Evolutionary conservation across 2,888 invertebrate genomes (phyloP).

Genomic region (Erebia epiphron): DNA sequence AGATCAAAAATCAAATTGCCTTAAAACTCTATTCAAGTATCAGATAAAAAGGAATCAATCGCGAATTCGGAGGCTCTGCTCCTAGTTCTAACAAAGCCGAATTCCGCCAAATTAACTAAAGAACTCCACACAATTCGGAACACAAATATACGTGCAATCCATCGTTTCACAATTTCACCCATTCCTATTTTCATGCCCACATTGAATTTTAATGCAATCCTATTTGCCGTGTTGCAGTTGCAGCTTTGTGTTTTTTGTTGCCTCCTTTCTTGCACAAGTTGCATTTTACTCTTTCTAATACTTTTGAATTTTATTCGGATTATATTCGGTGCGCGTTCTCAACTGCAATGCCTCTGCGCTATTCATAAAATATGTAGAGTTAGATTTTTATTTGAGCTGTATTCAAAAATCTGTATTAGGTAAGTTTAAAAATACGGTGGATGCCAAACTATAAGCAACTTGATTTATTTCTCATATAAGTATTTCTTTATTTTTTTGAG

Average conservation of each 20-base stretch:
- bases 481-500: too few species aligned
- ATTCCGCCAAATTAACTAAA: slow-evolving; percentile 5
- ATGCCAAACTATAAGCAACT: background rate
- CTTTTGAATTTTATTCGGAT: slow-evolving; percentile 28
- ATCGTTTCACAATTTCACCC: slow-evolving; percentile 15
- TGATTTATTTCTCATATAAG: too few species aligned
- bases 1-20: background rate
- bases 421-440: background rate
- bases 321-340: slow-evolving; percentile 30
- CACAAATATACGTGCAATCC: slow-evolving; percentile 13
- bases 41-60: background rate
- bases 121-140: slow-evolving; percentile 8
- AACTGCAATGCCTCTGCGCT: slow-evolving; percentile 27
- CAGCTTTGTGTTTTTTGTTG: slow-evolving; percentile 27
- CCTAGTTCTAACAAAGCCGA: slow-evolving; percentile 1
- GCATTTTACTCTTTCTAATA: slow-evolving; percentile 29
- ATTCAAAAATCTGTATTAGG: background rate
- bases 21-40: too few species aligned
- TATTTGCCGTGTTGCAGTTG: slow-evolving; percentile 29
- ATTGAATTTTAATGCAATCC: slow-evolving; percentile 32
- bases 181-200: slow-evolving; percentile 23
- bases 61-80: background rate
- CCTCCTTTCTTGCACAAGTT: slow-evolving; percentile 31
- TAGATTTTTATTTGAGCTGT: slow-evolving; percentile 23
- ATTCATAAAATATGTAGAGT: slow-evolving; percentile 30